These are phyloP conservation scores for Anser brachyrhynchus DNA, from an alignment of 2,113 vertebrate genomes.

Conservation along the genomic window DNA sequence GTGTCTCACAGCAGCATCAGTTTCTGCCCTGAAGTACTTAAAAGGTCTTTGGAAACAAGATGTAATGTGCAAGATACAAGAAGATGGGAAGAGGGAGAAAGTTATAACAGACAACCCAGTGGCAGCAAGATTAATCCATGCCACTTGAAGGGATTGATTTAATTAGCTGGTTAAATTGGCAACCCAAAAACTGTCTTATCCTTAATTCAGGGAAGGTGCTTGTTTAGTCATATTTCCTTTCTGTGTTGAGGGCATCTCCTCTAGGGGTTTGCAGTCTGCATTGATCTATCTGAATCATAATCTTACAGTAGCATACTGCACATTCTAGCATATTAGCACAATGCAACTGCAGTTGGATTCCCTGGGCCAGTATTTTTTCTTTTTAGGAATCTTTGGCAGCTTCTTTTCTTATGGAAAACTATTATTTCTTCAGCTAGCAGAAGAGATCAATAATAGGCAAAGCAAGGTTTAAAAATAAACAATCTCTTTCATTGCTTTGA, in stretches of 20 bases:
- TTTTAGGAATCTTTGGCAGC: not conserved
- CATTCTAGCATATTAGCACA: too few species aligned
- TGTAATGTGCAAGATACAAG: not conserved
- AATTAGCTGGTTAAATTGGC: not conserved
- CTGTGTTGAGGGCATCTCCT: not conserved
- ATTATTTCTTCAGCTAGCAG: not conserved
- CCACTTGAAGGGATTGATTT: not conserved
- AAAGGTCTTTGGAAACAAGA: not conserved
- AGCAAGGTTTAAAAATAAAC: not conserved
- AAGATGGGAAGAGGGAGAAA: not conserved
- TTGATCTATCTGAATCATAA: accelerated
- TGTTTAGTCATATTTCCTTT: not conserved
- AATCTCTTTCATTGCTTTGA: not conserved
- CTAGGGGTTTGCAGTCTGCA: not conserved
- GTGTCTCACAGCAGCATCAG: not conserved
- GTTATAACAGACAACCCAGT: not conserved
- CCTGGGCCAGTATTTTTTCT: not conserved
- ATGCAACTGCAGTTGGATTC: not conserved
- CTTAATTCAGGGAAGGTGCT: not conserved
- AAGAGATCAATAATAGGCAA: not conserved
- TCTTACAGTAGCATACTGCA: not conserved
- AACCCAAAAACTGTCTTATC: not conserved
- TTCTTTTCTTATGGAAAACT: not conserved
- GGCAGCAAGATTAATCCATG: not conserved
- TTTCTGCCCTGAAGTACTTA: conserved; percentile 3